Conservation (phyloP, 2,797 vertebrate species). For the Hippocampus kuda region DNA sequence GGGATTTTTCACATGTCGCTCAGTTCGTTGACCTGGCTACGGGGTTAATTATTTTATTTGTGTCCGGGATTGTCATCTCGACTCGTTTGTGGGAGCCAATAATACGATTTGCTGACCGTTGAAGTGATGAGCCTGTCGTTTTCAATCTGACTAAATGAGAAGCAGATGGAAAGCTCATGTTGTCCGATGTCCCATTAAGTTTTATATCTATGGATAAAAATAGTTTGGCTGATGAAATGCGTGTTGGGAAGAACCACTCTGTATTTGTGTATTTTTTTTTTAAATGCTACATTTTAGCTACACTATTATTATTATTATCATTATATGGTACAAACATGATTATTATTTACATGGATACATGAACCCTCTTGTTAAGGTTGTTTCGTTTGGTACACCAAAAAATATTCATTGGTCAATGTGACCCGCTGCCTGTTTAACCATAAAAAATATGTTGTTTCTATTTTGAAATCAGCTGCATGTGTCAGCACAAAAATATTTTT, state of each 20-base stretch:
- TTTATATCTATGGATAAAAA: background rate
- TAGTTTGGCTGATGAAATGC: background rate
- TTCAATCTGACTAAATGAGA: constrained; percentile 12
- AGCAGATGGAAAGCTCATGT: background rate
- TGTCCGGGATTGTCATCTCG: background rate
- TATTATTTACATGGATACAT: too few relatives aligned
- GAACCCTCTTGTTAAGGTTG: too few relatives aligned
- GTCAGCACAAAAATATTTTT: too few relatives aligned
- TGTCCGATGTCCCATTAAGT: background rate
- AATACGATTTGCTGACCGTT: constrained; percentile 32
- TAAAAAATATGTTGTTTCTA: too few relatives aligned
- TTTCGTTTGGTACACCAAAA: too few relatives aligned
- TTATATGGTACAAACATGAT: too few relatives aligned
- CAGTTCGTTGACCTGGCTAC: background rate
- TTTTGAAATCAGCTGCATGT: too few relatives aligned
- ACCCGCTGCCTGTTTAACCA: too few relatives aligned
- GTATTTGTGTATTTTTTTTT: background rate
- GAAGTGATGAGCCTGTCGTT: constrained; percentile 32
- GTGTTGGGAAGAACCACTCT: background rate
- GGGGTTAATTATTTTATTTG: background rate
- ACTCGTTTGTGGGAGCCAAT: constrained; percentile 1
- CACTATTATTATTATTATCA: too few relatives aligned
- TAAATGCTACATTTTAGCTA: too few relatives aligned
- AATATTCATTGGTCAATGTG: too few relatives aligned
- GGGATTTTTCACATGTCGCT: background rate